phyloP scores from a whole-genome alignment of 2,797 vertebrate species.

The Heliangelus exortis region DNA sequence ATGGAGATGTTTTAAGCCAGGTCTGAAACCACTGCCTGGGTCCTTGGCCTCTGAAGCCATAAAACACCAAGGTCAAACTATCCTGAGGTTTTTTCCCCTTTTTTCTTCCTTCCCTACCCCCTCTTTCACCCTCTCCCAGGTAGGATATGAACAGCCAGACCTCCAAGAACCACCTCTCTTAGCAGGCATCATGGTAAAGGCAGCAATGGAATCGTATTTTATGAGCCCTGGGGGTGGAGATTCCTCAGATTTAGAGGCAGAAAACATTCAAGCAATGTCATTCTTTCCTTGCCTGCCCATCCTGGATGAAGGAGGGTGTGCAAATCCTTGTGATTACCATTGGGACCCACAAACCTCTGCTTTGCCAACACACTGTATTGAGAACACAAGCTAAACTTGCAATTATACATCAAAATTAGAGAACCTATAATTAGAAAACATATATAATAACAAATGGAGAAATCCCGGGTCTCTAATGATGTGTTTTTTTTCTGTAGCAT shows the following conservation, averaged over 20 bases:
- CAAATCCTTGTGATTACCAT: neutral
- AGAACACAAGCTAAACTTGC: neutral
- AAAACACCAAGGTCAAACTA: neutral
- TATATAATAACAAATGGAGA: neutral
- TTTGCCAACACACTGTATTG: fast-evolving
- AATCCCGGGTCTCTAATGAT: neutral
- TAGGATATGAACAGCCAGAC: neutral
- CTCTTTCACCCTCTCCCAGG: neutral
- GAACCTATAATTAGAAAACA: no score
- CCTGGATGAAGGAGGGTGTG: neutral
- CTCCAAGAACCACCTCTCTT: neutral
- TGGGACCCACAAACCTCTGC: neutral
- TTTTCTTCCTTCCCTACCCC: neutral
- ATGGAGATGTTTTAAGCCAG: neutral
- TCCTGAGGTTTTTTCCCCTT: neutral
- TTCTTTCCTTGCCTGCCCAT: neutral
- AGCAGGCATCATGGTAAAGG: neutral
- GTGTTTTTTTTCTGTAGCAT: neutral
- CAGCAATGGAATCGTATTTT: neutral
- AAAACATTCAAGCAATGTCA: neutral
- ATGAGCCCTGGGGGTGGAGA: neutral
- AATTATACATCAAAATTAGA: neutral
- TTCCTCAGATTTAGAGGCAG: neutral
- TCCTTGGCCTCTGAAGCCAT: neutral
- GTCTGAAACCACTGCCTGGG: neutral